Conservation (phyloP, 2,797 vertebrate genomes). For the Acanthurus lineatus region DNA sequence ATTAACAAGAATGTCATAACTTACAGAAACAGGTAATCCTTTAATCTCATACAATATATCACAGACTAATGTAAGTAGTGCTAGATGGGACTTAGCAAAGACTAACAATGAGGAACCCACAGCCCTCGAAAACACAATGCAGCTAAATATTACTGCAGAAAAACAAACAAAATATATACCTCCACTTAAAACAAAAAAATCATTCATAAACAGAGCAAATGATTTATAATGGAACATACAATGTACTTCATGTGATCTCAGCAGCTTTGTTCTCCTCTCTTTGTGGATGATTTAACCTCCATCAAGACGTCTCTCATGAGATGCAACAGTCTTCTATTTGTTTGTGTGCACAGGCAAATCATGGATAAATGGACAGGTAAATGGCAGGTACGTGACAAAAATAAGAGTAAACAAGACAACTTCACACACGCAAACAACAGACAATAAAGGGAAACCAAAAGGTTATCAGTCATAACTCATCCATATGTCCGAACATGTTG, state of each 20-base stretch:
- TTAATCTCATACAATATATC: not conserved
- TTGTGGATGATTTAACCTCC: not conserved
- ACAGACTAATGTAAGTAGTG: not conserved
- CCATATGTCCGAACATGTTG: not conserved
- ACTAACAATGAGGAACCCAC: not conserved
- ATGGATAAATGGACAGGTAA: not conserved
- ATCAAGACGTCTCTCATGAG: not conserved
- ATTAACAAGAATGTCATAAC: not conserved
- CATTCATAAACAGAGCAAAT: not conserved
- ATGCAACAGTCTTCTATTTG: not conserved
- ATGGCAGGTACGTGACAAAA: not conserved
- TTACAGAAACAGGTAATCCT: slow-evolving; percentile 14
- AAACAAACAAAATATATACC: not conserved
- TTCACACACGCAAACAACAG: not conserved
- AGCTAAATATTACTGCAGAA: not conserved
- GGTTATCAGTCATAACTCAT: slow-evolving; percentile 4
- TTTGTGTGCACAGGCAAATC: not conserved
- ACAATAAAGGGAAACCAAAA: not conserved
- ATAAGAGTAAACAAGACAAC: not conserved
- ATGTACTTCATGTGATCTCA: no score
- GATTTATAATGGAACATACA: not conserved
- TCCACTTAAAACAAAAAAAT: not conserved
- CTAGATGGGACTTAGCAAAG: not conserved
- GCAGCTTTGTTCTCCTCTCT: not conserved
- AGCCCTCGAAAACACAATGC: no score